These are phyloP conservation scores for Leptinotarsa defecta DNA, from an alignment of 1,140 invertebrate genomes.

Conservation along the genomic window DNA sequence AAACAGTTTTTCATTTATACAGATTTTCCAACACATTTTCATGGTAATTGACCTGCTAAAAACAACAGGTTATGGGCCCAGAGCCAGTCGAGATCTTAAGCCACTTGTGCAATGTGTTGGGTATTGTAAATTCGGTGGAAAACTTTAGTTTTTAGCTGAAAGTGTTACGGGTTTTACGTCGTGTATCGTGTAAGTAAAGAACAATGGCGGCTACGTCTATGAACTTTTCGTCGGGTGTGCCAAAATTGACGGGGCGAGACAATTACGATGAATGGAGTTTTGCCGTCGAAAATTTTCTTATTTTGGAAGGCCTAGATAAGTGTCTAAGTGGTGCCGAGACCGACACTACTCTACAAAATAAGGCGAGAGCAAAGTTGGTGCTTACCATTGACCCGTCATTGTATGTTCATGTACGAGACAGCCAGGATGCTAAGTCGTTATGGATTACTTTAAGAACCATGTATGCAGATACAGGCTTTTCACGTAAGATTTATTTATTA, in stretches of 20 bases:
- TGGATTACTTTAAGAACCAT: conserved; percentile 32
- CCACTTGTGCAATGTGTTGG: background rate
- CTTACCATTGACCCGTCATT: conserved; percentile 35
- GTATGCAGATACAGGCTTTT: conserved; percentile 30
- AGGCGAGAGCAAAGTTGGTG: conserved; percentile 39
- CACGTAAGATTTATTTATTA: conserved; percentile 29
- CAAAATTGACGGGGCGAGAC: conserved; percentile 38
- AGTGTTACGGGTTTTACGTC: background rate
- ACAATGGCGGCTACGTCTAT: background rate
- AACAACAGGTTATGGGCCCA: conserved; percentile 15
- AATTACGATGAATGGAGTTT: conserved; percentile 44
- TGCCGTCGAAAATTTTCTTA: conserved; percentile 41
- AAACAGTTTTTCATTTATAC: too few species aligned
- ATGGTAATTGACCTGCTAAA: too few species aligned
- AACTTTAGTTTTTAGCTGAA: background rate
- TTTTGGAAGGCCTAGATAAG: conserved; percentile 39
- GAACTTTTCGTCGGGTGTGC: conserved; percentile 41
- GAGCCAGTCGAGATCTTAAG: background rate
- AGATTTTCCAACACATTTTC: too few species aligned
- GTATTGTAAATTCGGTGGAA: background rate
- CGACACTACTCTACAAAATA: conserved; percentile 17
- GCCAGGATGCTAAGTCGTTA: conserved; percentile 13
- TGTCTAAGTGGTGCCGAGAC: conserved; percentile 36
- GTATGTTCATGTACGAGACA: conserved; percentile 35
- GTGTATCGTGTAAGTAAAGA: too few species aligned